phyloP scores from a whole-genome alignment of 2,113 vertebrate species.

The Corvus moneduloides region DNA sequence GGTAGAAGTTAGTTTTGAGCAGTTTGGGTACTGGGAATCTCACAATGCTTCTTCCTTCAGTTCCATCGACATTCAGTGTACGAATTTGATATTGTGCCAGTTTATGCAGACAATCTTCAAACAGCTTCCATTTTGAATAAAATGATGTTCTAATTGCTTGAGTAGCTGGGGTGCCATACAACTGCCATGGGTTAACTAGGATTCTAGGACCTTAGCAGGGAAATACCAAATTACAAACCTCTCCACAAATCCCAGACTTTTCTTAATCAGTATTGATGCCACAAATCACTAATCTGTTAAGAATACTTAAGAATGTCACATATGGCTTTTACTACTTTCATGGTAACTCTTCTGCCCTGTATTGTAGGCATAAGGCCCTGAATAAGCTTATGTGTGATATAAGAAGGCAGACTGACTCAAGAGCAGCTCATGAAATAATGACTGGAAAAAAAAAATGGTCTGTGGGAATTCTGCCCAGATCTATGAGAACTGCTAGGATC shows the following conservation, averaged over 20 bases:
- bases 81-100: rapidly evolving
- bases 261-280: not conserved
- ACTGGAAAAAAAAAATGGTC: conserved; percentile 22
- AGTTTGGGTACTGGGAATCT: not conserved
- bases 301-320: not conserved
- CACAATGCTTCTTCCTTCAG: not conserved
- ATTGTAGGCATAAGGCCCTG: not conserved
- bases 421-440: not conserved
- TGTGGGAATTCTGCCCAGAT: conserved; percentile 19
- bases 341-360: not conserved
- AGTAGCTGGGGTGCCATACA: not conserved
- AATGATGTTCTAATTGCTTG: not conserved
- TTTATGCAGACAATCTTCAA: not conserved
- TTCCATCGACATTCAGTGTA: not conserved
- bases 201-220: not conserved
- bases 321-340: not conserved
- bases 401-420: not conserved
- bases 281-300: not conserved
- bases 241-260: not conserved
- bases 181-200: not conserved
- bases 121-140: not conserved
- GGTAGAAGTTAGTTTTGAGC: not conserved
- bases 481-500: not conserved
- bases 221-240: not conserved
- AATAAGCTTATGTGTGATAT: not conserved